Percentiles rank a stretch among this genome's conserved stretches.
phyloP scores from a whole-genome alignment of 2,797 vertebrate genomes.

The Tangara arthus region DNA sequence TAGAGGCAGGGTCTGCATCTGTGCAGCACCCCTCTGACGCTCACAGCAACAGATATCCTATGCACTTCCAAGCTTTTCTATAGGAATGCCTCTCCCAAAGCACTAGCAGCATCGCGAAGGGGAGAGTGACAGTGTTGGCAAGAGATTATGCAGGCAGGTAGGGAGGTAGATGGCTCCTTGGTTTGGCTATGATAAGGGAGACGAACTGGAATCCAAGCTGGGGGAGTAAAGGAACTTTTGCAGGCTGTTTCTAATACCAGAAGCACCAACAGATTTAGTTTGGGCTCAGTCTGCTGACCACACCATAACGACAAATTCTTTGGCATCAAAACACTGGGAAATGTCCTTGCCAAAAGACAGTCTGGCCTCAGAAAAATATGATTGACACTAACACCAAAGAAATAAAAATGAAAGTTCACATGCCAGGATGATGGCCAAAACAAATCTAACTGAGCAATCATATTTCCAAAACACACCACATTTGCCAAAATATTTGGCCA shows the following conservation, averaged over 20 bases:
- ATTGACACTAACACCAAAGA: not conserved
- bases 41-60: not conserved
- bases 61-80: not conserved
- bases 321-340: not conserved
- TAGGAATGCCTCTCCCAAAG: not conserved
- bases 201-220: not conserved
- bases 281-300: not conserved
- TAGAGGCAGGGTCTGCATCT: not conserved
- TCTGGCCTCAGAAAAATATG: not conserved
- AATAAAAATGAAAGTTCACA: not conserved
- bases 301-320: not conserved
- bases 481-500: not conserved
- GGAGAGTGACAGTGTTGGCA: not conserved
- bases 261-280: not conserved
- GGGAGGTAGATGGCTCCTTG: not conserved
- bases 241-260: not conserved
- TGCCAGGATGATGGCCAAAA: not conserved
- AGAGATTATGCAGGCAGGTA: not conserved
- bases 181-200: not conserved
- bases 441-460: not conserved
- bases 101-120: not conserved
- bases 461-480: not conserved
- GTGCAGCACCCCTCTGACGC: not conserved
- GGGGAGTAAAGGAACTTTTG: not conserved
- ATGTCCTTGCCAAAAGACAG: not conserved